These are phyloP conservation scores for Sipha flava DNA, from an alignment of 1,140 invertebrate genomes.

Conservation along the genomic window DNA sequence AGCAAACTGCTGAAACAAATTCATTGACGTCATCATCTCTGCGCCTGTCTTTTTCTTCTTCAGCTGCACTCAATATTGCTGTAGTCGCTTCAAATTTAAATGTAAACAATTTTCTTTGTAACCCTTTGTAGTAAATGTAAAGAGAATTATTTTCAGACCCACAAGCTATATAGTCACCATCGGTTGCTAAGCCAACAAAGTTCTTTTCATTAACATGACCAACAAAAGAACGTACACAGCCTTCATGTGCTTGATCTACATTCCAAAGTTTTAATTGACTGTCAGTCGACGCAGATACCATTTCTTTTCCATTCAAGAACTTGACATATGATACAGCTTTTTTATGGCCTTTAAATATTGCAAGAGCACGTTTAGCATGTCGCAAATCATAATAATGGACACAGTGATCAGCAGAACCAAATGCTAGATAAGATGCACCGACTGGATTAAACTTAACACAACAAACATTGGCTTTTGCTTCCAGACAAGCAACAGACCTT, in stretches of 20 bases:
- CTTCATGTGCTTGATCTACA: constrained; percentile 56
- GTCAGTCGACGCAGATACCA: constrained; percentile 92
- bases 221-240: constrained; percentile 79
- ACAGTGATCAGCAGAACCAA: constrained; percentile 93
- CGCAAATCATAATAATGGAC: constrained; percentile 94
- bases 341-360: constrained; percentile 81
- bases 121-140: constrained; percentile 87
- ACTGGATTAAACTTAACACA: constrained; percentile 93
- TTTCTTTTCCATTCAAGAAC: constrained; percentile 79
- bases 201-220: constrained; percentile 95
- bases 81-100: constrained; percentile 81
- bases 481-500: constrained; percentile 75
- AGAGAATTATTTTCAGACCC: constrained; percentile 93
- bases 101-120: constrained; percentile 77
- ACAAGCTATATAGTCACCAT: constrained; percentile 89
- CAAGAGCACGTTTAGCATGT: constrained; percentile 71
- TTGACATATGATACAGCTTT: constrained; percentile 96
- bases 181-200: constrained; percentile 92
- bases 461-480: constrained; percentile 90
- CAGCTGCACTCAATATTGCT: constrained; percentile 52
- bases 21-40: constrained; percentile 84
- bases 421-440: constrained; percentile 77
- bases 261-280: constrained; percentile 91
- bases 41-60: constrained; percentile 60
- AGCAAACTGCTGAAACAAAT: constrained; percentile 93